Base-by-base conservation (phyloP, 2,113 vertebrate genomes). In the Willisornis vidua region DNA sequence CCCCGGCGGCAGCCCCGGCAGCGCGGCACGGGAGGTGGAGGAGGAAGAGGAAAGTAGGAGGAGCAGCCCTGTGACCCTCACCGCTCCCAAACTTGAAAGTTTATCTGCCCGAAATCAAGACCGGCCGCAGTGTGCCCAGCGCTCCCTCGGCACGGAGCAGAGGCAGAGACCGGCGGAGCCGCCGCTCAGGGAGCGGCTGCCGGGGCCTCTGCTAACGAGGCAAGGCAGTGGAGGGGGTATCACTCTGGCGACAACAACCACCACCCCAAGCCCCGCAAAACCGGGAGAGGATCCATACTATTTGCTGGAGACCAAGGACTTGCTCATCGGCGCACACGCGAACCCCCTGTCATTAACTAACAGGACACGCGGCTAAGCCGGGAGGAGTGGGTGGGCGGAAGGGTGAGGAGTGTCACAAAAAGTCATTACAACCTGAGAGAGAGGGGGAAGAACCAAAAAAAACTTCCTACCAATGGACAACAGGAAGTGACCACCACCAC, bases 81-180 rank as follows among this genome's bases (percentile, higher is more conserved):
- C 97, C 61, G 97, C 96, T 97, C 96, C 96, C 97, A 96, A 98
- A 98, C 97, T 98, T 95, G 95, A 98, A 98, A 98, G 98, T 98
- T 98, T 98, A 91, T 97, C 97, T 94, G 93, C 87, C 96, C 97
- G 96, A 97, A 97, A 97, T 82, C 97, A 58, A 87, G 86, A 91
- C 68, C 94, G 74, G 75, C 92, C 95, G 90, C 85, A 96, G 87
- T 80, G 89, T 80, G 93, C 79, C 85, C 95, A 91, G 24, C 85
- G 84, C 90, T 91, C 68, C 68, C 77, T 93, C 72, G 31, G 77
- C 90, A 33, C 89, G 86, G 93, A 91, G 89, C 45, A 63, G 85
- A 81, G 92, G 49, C 79, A 70, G 52, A 75, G 71, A 77, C 29
- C 58, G 68, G 46, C 45, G 54, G 35, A 94, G 37, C 81, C 39